phyloP scores from a whole-genome alignment of 2,797 vertebrate genomes.

The Ambastaia sidthimunki region DNA sequence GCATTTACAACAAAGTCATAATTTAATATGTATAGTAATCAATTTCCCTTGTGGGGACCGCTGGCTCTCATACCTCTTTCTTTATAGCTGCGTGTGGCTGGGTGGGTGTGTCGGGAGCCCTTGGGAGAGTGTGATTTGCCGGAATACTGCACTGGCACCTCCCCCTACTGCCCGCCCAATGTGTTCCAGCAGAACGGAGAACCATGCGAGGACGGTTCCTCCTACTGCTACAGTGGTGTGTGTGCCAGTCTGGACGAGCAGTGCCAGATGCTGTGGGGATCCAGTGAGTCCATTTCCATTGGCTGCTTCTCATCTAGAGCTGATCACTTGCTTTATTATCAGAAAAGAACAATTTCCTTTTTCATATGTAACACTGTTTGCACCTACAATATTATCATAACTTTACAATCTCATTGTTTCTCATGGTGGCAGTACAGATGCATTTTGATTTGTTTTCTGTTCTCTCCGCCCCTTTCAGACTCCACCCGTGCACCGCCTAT shows the following conservation, averaged over 20 bases:
- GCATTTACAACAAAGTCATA: too few species aligned
- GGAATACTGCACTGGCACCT: conserved; percentile 85
- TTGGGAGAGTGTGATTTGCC: conserved; percentile 88
- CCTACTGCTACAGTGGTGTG: conserved; percentile 80
- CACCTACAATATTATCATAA: not conserved
- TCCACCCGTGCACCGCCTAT: conserved; percentile 75
- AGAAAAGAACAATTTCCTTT: not conserved
- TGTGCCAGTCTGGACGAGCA: conserved; percentile 84
- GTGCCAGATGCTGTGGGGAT: conserved; percentile 89
- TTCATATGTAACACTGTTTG: not conserved
- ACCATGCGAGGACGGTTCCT: conserved; percentile 68
- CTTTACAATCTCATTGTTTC: not conserved
- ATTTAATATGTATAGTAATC: too few species aligned
- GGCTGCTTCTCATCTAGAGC: not conserved
- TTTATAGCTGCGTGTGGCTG: conserved; percentile 75
- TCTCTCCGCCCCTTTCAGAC: conserved; percentile 65
- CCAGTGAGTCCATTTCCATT: conserved; percentile 70
- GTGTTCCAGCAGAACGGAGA: conserved; percentile 87
- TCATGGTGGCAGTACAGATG: not conserved
- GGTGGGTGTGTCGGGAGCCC: conserved; percentile 78
- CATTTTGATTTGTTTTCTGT: not conserved
- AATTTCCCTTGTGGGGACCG: not conserved
- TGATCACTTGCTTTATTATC: not conserved
- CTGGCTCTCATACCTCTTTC: not conserved
- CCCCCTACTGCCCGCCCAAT: conserved; percentile 84